Percentiles rank a stretch among this genome's conserved stretches.
Conservation (phyloP, 1,140 invertebrate species). For the Patella vulgata region DNA sequence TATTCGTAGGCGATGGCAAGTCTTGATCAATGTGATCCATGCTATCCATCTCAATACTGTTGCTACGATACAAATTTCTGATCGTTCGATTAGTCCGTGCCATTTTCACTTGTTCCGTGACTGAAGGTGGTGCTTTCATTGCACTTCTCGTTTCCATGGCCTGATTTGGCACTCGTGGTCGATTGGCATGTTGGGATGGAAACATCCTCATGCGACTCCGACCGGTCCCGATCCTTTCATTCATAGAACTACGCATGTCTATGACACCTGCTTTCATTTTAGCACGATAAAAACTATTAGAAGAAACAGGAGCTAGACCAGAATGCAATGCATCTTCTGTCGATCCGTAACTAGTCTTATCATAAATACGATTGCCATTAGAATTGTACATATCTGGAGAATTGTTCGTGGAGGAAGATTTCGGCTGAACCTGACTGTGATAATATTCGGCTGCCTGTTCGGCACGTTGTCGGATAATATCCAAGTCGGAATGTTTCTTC, state of each 20-base stretch:
- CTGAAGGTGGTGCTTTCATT: conserved; percentile 2
- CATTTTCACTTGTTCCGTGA: conserved; percentile 6
- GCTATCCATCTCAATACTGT: conserved; percentile 76
- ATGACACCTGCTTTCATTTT: conserved; percentile 40
- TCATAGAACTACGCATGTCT: conserved; percentile 40
- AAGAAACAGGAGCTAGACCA: conserved; percentile 26
- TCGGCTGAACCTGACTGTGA: conserved; percentile 41
- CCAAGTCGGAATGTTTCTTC: conserved; percentile 27
- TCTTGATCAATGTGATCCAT: conserved; percentile 54
- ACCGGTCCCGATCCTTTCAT: conserved; percentile 27
- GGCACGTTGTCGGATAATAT: conserved; percentile 50
- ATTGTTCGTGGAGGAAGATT: conserved; percentile 1
- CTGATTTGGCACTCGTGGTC: conserved; percentile 28
- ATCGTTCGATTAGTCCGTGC: conserved; percentile 33
- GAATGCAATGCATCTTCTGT: conserved; percentile 30
- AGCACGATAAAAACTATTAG: conserved; percentile 36
- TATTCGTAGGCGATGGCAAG: conserved; percentile 29
- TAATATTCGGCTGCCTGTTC: conserved; percentile 58
- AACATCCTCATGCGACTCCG: conserved; percentile 22
- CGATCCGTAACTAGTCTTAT: neutral
- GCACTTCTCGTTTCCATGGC: conserved; percentile 13
- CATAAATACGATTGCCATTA: conserved; percentile 7
- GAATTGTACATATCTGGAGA: conserved; percentile 15
- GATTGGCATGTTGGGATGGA: conserved; percentile 22
- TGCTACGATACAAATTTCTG: conserved; percentile 71